Evolutionary conservation across 2,888 invertebrate genomes (phyloP).

Genomic region (Cryptus armator): DNA sequence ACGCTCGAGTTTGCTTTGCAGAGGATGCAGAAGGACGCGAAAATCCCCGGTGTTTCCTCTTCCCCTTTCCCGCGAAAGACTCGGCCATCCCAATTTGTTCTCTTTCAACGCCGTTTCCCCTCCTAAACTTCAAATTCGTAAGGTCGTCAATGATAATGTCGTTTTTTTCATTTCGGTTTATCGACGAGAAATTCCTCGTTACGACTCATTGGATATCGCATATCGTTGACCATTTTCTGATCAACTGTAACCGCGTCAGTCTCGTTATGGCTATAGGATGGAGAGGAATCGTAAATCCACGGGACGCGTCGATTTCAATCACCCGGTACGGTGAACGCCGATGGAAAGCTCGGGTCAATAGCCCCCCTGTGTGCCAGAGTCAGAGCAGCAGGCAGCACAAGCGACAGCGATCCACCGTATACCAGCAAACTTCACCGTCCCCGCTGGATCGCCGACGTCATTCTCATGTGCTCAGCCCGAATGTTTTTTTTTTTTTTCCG

Average conservation of each 20-base stretch:
- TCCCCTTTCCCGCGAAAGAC: neutral
- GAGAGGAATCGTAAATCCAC: constrained; percentile 74
- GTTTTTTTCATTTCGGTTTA: neutral
- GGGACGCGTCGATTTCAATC: constrained; percentile 77
- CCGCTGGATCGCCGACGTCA: constrained; percentile 52
- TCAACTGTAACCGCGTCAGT: constrained; percentile 38
- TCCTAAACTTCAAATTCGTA: neutral
- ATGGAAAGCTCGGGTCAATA: constrained; percentile 78
- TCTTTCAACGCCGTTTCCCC: neutral
- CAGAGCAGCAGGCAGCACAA: constrained; percentile 26
- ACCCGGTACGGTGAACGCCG: constrained; percentile 77
- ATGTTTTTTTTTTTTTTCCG: constrained; percentile 29
- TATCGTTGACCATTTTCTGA: neutral
- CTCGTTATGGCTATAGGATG: constrained; percentile 38
- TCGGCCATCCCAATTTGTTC: constrained; percentile 15
- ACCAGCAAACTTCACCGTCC: constrained; percentile 45
- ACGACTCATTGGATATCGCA: neutral
- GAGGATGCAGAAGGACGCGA: constrained; percentile 63
- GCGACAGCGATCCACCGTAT: constrained; percentile 24
- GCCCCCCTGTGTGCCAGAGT: constrained; percentile 58
- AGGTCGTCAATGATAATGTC: neutral
- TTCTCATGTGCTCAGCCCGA: constrained; percentile 27
- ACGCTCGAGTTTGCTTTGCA: constrained; percentile 71
- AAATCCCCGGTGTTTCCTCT: constrained; percentile 36
- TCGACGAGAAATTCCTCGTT: neutral